Conservation (phyloP, 2,113 vertebrate species). For the Pogonocichla stellata region DNA sequence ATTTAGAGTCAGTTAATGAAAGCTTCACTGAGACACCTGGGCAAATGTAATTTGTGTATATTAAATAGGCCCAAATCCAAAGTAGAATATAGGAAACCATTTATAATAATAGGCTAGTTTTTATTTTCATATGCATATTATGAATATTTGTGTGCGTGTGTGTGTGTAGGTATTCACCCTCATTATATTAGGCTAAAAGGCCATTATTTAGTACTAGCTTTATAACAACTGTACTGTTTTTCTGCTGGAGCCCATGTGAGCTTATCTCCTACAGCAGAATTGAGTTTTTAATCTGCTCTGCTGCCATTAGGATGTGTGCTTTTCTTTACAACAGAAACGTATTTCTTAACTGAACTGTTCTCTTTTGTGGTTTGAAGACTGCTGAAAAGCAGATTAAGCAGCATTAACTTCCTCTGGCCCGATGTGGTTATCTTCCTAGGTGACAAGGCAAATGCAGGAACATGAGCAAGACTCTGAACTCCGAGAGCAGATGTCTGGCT, state of each 20-base stretch:
- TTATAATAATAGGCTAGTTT: background rate
- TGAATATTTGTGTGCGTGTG: background rate
- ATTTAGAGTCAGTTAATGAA: background rate
- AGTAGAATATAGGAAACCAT: background rate
- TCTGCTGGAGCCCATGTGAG: background rate
- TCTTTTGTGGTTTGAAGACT: conserved; percentile 9
- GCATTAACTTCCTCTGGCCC: background rate
- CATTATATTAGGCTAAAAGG: background rate
- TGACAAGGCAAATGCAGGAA: conserved; percentile 98
- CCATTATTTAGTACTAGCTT: background rate
- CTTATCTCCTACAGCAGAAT: conserved; percentile 20
- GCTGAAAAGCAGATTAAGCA: conserved; percentile 16
- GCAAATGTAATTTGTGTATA: background rate
- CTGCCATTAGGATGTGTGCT: background rate
- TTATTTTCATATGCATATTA: background rate
- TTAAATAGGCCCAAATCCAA: background rate
- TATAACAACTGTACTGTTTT: background rate
- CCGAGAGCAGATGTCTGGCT: conserved; percentile 96
- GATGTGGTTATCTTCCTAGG: conserved; percentile 73
- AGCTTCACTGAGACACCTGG: background rate
- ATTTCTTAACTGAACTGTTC: background rate
- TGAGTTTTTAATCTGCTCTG: conserved; percentile 1
- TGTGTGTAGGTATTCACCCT: background rate
- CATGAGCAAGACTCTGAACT: conserved; percentile 98
- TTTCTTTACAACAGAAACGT: background rate